A percentile compares a stretch with the other conserved stretches of the same genome.
Evolutionary conservation across 1,140 invertebrate genomes (phyloP).

Genomic region (Aphis craccivora): DNA sequence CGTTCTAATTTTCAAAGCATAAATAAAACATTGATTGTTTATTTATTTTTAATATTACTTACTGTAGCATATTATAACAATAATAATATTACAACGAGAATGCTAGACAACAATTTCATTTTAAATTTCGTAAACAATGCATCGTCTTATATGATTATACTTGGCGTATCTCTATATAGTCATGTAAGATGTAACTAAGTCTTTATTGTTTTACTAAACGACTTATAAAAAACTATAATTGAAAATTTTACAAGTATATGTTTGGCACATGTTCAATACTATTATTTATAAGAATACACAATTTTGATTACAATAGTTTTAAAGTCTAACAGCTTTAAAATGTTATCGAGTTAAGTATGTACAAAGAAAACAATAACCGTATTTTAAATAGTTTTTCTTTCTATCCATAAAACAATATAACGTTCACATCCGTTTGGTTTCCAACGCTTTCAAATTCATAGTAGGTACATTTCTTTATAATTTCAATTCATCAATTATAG

Average conservation of each 20-base stretch:
- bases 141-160: not conserved
- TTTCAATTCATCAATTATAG: not conserved
- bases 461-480: not conserved
- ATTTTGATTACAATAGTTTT: constrained; percentile 8
- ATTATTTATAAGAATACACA: not conserved
- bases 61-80: not conserved
- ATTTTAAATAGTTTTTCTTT: not conserved
- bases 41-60: not conserved
- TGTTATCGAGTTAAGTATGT: not conserved
- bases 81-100: not conserved
- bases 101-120: not conserved
- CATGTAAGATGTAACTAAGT: not conserved
- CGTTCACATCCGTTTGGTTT: not conserved
- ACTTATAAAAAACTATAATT: constrained; percentile 15
- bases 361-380: not conserved
- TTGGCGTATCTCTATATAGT: not conserved
- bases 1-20: not conserved
- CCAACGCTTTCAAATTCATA: not conserved
- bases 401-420: not conserved
- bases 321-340: not conserved
- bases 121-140: not conserved
- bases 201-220: not conserved
- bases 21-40: not conserved
- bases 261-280: not conserved
- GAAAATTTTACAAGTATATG: not conserved